Base-by-base conservation (phyloP, 1,140 invertebrate species). In the Apocrypta bakeri region DNA sequence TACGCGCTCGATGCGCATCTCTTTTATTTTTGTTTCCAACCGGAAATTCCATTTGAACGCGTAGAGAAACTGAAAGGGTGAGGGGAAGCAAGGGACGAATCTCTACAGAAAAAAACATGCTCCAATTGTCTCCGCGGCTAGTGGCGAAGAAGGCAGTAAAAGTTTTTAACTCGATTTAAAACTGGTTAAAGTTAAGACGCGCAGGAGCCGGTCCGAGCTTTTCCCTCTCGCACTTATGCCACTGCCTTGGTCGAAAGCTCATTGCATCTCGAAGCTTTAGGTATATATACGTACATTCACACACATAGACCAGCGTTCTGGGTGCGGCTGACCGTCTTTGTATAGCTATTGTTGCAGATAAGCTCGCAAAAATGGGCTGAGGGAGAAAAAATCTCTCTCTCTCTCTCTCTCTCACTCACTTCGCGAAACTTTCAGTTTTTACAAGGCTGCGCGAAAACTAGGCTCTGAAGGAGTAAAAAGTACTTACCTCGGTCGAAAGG, bases 151-250 rank as follows among this genome's bases (percentile, higher is more conserved):
- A 64, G 17, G 25, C 24, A 31, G 64, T 61, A n/a, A 63, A 79
- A 85, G 48, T 85, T 85, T 84, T 84, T 73, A 85, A 85, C 83
- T 85, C 74, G 83, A 85, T 85, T 85, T 84, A 84, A 85, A 85
- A 84, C 84, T 85, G 83, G 81, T 85, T 85, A 83, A 84, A 82
- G 84, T 84, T 81, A 71, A 80, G 84, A 76, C 42, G 71, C 78
- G 74, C 29, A 37, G 61, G 79, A 78, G 81, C 69, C 66, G 74
- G 69, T 25, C 73, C 27, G 73, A 27, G 37, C 71, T 72, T 42
- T 14, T 9, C 31, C 17, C 29, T 2, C 31, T 6, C 33, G 48
- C 48, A 56, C 48, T 56, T 56, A 56, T 56, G 48, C 21, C 48
- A 1, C 48, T 6, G 33, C 33, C n/a, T 21, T 17, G 33, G 0